Base-by-base conservation (phyloP, 1,140 invertebrate genomes). In the Diabrotica undecimpunctata region DNA sequence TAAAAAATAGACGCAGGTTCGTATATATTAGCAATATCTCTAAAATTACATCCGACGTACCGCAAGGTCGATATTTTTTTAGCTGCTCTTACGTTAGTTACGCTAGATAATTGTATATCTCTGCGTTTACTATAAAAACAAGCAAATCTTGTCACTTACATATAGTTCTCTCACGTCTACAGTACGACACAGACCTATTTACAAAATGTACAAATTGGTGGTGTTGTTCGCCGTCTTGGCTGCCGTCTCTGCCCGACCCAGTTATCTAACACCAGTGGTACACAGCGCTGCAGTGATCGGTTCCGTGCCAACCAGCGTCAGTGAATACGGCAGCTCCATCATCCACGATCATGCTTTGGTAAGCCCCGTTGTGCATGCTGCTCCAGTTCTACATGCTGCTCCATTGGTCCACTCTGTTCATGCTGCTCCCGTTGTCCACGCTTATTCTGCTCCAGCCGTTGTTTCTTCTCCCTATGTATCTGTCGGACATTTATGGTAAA, bases 191-290 rank as follows among this genome's bases (percentile, higher is more conserved):
- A 82, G 78, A 80, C 79, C 80, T 71, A 79, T 74, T 75, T 62
- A 61, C 71, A 82, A 79, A 75, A 83, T 83, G 82, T 81, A 79
- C 77, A 83, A 81, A 78, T 77, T 83, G 81, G 83, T 85, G 76
- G 84, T 85, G 77, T 82, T 88, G 79, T 82, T 81, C 77, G 81
- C 83, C 73, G 74, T 86, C 66, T 72, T 87, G 70, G 85, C 85
- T 71, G 77, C 83, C 62, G 84, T 81, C 65, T 72, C 81, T 69
- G 84, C 84, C 71, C 79, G 80, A 70, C 83, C 83, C 14, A 81
- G 82, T 41, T 2, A 55, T 37, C 53, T 67, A 9, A 81, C 82
- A 12, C 70, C 70, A 14, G 50, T 63, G 41, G 70, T 69, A 8
- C 68, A 71, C 67, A 70, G 64, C 55, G 39, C 61, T n/a, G 70